Evolutionary conservation across 2,888 invertebrate genomes (phyloP), one percentile per base, ranked within the genome.

Genomic region (Lordiphosa andalusiaca): DNA sequence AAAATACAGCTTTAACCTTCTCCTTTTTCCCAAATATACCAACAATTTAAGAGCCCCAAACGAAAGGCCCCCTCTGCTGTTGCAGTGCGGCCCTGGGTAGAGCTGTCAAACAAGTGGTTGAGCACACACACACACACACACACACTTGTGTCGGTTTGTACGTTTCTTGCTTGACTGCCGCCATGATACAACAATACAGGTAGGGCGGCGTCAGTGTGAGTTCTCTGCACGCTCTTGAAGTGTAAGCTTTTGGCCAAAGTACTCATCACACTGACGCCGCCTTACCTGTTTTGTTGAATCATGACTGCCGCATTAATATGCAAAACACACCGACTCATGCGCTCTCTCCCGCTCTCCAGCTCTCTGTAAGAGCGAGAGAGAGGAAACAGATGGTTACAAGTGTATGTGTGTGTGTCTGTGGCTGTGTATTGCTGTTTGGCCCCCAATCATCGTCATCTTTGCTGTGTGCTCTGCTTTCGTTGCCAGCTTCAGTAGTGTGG

Each of bases 71-170:
- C 30, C 10, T 30, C 10, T 3, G 3, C 9, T 30, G 9, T 9
- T 30, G 4, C 21, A 44, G 2, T 44, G 16, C 44, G 44, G 30
- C n/a, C n/a, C 42, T 42, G 51, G 35, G 44, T 61, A 47, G 53
- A 67, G 70, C 69, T 57, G 75, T 67, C 83, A 82, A 80, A 80
- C 80, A 80, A 80, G 80, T 80, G 80, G 80, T 84, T 64, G 85
- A 30, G 33, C 25, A 12, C 30, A 55, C 55, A 6, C 5, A 25
- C 46, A 60, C 25, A 12, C 30, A 55, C 55, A 6, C 5, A 25
- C 46, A 60, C 44, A 44, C 33, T 44, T 33, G 13, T 44, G 37
- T 39, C 21, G 40, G 6, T 13, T 23, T 60, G 33, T 50, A 50
- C 49, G 54, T 73, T 67, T 69, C 35, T 65, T 59, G 62, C 49